Evolutionary conservation across 2,888 invertebrate genomes (phyloP).

Genomic region (Sturmia bella): DNA sequence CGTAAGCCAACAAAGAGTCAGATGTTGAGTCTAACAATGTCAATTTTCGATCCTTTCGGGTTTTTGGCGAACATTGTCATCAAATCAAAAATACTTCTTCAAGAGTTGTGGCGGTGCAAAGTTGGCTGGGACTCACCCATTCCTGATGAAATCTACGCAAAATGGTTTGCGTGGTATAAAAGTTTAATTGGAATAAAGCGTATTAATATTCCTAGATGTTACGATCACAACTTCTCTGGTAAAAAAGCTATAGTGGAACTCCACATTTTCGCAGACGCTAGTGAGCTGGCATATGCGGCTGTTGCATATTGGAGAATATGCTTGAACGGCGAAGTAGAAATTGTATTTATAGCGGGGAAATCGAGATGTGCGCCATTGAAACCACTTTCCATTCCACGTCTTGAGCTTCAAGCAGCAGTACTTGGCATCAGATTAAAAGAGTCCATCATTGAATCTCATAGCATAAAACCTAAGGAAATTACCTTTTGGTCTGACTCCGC

Average conservation of each 20-base stretch:
- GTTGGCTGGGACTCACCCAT: constrained; percentile 33
- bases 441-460: constrained; percentile 17
- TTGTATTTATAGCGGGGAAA: constrained; percentile 49
- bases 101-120: constrained; percentile 25
- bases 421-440: constrained; percentile 43
- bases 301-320: constrained; percentile 47
- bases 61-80: background rate
- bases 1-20: constrained; percentile 49
- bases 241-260: no score
- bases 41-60: no score
- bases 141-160: constrained; percentile 30
- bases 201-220: no score
- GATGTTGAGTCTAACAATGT: no score
- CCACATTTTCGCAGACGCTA: no score
- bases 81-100: background rate
- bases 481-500: constrained; percentile 40
- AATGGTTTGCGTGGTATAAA: constrained; percentile 44
- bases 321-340: constrained; percentile 6
- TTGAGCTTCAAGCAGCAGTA: constrained; percentile 54
- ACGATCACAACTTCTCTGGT: no score
- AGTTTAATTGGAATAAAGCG: no score
- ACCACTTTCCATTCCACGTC: constrained; percentile 53
- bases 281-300: constrained; percentile 42
- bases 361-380: no score
- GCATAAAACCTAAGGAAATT: constrained; percentile 35